These are phyloP conservation scores for Aleiodes sp. DNA, from an alignment of 1,140 invertebrate species.

Conservation along the genomic window DNA sequence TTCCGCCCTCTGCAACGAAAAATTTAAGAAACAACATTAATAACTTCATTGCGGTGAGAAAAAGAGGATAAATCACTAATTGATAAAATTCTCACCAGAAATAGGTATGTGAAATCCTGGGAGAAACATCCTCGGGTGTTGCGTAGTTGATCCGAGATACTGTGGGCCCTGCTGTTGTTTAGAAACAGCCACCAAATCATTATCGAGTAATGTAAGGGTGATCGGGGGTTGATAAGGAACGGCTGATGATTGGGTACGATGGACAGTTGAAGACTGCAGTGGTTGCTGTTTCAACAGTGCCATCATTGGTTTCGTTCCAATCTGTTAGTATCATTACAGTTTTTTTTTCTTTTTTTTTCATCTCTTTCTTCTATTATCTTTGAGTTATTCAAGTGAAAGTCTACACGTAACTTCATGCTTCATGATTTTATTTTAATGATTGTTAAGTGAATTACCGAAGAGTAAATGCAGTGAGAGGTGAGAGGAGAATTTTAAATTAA, in stretches of 20 bases:
- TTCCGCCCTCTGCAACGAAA: slow-evolving; percentile 51
- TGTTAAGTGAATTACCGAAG: too few relatives aligned
- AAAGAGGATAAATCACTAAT: background rate
- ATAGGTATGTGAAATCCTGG: slow-evolving; percentile 62
- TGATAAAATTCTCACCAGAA: slow-evolving; percentile 50
- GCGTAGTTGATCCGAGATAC: slow-evolving; percentile 50
- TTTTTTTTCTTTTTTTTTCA: slow-evolving; percentile 44
- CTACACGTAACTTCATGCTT: too few relatives aligned
- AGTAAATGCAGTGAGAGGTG: background rate
- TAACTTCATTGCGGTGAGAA: background rate
- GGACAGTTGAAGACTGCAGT: slow-evolving; percentile 59
- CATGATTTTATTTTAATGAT: too few relatives aligned
- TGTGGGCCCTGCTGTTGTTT: slow-evolving; percentile 60
- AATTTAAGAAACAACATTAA: slow-evolving; percentile 25
- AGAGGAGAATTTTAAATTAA: background rate
- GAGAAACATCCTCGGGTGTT: slow-evolving; percentile 56
- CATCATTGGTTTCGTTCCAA: slow-evolving; percentile 63
- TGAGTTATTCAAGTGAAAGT: too few relatives aligned
- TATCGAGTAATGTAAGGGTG: slow-evolving; percentile 60
- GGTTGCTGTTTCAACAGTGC: slow-evolving; percentile 63
- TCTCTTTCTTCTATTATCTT: slow-evolving; percentile 31
- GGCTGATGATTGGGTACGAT: slow-evolving; percentile 55
- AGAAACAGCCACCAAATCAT: slow-evolving; percentile 59
- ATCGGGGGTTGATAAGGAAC: slow-evolving; percentile 57
- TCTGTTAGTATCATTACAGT: slow-evolving; percentile 58